Evolutionary conservation across 1,140 invertebrate species (phyloP), one percentile per base, ranked within the genome.

Genomic region (Drosophila tani): DNA sequence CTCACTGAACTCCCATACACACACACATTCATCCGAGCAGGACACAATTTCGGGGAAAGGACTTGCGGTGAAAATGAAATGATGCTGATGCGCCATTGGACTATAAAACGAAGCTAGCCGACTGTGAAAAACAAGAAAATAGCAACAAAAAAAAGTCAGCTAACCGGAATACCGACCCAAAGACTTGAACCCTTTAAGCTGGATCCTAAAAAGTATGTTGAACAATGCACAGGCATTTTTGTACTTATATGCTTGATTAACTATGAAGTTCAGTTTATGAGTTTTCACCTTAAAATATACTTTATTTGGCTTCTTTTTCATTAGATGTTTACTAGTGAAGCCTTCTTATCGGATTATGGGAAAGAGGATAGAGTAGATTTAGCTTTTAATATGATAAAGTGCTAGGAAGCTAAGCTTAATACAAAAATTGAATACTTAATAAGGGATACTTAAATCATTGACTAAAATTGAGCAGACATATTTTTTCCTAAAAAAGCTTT

Each of bases 51-150:
- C 57, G 57, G 83, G 49, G 40, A 59, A 82, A 74, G 65, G 80
- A 74, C 68, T 64, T 88, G 77, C 47, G 80, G 80, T 81, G 73
- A 78, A 75, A 69, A 77, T 57, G 73, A 78, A 83, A 71, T 77
- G 73, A 55, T 60, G 75, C 75, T 74, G 68, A 62, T 88, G 76
- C 29, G 53, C 70, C 49, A 66, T 62, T 74, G 59, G 60, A 76
- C 79, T 53, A 88, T 78, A 78, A 78, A 87, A 66, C 65, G 82
- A 40, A 59, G 62, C 49, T 66, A 87, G 59, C 76, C 80, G 71
- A 75, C 80, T 88, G 84, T 87, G 53, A 83, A 79, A 79, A 87
- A 88, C 71, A 69, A 68, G 71, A 29, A 21, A 38, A 15, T 14
- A 41, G 19, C 19, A 29, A 38, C 21, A 35, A 47, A 21, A 79